Base-by-base conservation (phyloP, 2,888 invertebrate species). In the Iphiclides podalirius region DNA sequence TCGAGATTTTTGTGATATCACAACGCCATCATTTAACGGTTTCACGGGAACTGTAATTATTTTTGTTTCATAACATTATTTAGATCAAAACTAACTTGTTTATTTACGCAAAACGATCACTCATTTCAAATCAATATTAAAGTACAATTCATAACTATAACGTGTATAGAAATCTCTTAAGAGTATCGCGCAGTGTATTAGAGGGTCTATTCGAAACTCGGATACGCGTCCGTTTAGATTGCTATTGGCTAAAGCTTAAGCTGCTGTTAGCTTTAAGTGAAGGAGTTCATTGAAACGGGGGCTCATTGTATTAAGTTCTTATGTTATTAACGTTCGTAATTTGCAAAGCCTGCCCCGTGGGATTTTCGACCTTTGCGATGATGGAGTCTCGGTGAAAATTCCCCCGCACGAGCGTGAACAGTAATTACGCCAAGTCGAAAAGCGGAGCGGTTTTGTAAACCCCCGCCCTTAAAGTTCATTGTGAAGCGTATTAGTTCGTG, bases 271-370 rank as follows among this genome's bases (percentile, higher is more conserved):
- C 45, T 39, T 37, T 48, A 49, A 53, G 45, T 47, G 52, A 48
- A 48, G 38, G 33, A 47, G 40, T 54, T 53, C 52, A 50, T 45
- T 44, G 52, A 55, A 54, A 40, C 34, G 31, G 11, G 35, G 31
- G 17, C 34, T 45, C 35, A 39, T 36, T 40, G 20, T 50, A 40
- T 45, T 36, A 50, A 44, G 28, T 44, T 50, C 39, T 50, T 40
- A 50, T 40, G 43, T 40, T 44, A 50, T 50, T 40, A 40, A 35
- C 28, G 23, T 12, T 50, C 20, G 28, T 44, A 44, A 31, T 50
- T 44, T 17, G 16, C 3, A 26, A 26, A 28, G 11, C 11, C 0
- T 1, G 2, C 1, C 17, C 26, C 28, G 9, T 15, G 1, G 31
- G 28, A 50, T 38, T n/a, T n/a, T 6, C 28, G 23, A 40, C 50